Base-by-base conservation (phyloP, 2,797 vertebrate genomes). In the Centropyge bicolor region DNA sequence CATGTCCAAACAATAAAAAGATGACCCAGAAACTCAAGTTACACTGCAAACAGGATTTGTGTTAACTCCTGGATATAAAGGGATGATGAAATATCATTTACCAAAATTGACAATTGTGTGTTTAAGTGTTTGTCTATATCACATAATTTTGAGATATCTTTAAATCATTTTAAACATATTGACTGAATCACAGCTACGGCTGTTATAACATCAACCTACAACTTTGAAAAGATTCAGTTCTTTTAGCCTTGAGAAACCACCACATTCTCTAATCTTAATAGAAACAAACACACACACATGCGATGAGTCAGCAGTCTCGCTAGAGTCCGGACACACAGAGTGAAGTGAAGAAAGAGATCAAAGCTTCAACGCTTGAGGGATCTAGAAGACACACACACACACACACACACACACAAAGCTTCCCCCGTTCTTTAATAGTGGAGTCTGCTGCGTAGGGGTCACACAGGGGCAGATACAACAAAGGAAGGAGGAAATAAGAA, bases 401-500 rank as follows among this genome's bases (percentile, higher is more conserved):
- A 40, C 55, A 61, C 38, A 31, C 45, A 6, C 81, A 45, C 31
- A 80, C 63, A 48, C 62, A 78, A 19, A 61, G 35, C 78, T 6
- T 10, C 48, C 46, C n/a, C 59, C 24, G 11, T 43, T 75, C 63
- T 85, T 76, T 81, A 80, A 83, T 81, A 75, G 82, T 82, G 31
- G 76, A 83, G 68, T 71, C 69, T 88, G 82, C 77, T 78, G 75
- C 0, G 17, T 51, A 17, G 48, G 56, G 92, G 91, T 92, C 91
- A 92, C 74, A 55, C 49, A 6, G 78, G 85, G 87, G 66, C 88
- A 86, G 77, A 72, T 75, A 83, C 86, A 91, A 94, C 92, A 94
- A 91, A 94, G 87, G 82, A 54, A 55, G 62, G 62, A 84, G 86
- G 88, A 91, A 93, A 92, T 88, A 87, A 91, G 87, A 87, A 86